Base-by-base conservation (phyloP, 1,140 invertebrate species). In the Monochamus saltuarius region DNA sequence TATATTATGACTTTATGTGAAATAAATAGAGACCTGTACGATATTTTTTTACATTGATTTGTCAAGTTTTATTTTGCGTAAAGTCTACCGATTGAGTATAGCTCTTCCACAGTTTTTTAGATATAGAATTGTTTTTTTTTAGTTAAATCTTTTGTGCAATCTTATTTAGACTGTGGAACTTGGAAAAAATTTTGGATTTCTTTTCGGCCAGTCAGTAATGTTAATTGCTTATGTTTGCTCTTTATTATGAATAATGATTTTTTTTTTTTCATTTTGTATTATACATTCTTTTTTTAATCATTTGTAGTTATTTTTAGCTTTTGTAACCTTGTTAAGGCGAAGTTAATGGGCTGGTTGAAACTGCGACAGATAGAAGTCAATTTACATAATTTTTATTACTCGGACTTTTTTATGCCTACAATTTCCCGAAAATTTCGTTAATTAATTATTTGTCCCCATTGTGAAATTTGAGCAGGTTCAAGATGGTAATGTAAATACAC, bases 351-450 rank as follows among this genome's bases (percentile, higher is more conserved):
- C 40, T 46, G 56, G 61, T 53, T 65, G 57, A 47, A 55, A 47
- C 62, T 64, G 67, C 56, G 60, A 59, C 60, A 64, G 56, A 63
- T 64, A 54, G 56, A 66, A 62, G 67, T 65, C 64, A 66, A 69
- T 66, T 70, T 65, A 61, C 50, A 57, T 10, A 4, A 16, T 19
- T 46, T 19, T 17, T 46, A 29, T 29, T 29, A 29, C 2, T 29
- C 22, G 6, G 22, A 29, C 22, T 29, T 29, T 29, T 29, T 29
- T 29, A 29, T 29, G 22, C 22, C 22, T 29, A 29, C 22, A 29
- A 29, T 29, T 29, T 29, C 22, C 22, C 22, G 6, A 29, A 29
- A 6, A 29, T 29, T 29, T 29, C 2, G 22, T 29, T 29, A 29
- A 29, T 3, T 29, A n/a, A 29, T 29, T 29, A 29, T 3, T 29